phyloP scores from a whole-genome alignment of 2,888 invertebrate species.

The Ectobius pallidus region DNA sequence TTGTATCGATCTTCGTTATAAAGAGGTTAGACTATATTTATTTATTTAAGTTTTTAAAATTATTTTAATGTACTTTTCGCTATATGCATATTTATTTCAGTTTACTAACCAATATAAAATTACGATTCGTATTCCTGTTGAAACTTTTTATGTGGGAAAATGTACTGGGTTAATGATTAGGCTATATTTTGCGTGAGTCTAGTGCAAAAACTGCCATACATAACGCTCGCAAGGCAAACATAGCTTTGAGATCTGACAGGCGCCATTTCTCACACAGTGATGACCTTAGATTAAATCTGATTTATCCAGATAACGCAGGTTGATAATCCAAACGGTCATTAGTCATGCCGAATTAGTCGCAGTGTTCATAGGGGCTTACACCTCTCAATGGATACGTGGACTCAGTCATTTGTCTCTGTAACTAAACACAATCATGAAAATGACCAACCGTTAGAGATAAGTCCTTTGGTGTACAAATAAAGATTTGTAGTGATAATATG shows the following conservation, averaged over 20 bases:
- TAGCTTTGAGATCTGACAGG: background rate
- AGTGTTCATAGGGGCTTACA: background rate
- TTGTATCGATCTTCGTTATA: no score
- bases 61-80: no score
- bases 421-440: slow-evolving; percentile 10
- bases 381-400: slow-evolving; percentile 6
- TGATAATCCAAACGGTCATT: slow-evolving; percentile 1
- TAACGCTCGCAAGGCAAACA: slow-evolving; percentile 1
- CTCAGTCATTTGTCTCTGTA: slow-evolving; percentile 12
- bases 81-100: no score
- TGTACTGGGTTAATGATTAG: background rate
- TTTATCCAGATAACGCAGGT: slow-evolving; percentile 10
- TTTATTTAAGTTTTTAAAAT: no score
- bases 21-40: no score
- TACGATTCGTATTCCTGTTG: no score
- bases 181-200: no score
- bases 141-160: background rate
- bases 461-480: slow-evolving; percentile 7
- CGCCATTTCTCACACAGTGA: background rate
- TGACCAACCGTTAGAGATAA: background rate
- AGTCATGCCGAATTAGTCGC: slow-evolving; percentile 4
- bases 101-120: no score
- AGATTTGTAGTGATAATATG: slow-evolving; percentile 4
- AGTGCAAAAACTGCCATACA: background rate
- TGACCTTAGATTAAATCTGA: background rate